phyloP scores from a whole-genome alignment of 2,888 invertebrate species.

The Agriotes lineatus region DNA sequence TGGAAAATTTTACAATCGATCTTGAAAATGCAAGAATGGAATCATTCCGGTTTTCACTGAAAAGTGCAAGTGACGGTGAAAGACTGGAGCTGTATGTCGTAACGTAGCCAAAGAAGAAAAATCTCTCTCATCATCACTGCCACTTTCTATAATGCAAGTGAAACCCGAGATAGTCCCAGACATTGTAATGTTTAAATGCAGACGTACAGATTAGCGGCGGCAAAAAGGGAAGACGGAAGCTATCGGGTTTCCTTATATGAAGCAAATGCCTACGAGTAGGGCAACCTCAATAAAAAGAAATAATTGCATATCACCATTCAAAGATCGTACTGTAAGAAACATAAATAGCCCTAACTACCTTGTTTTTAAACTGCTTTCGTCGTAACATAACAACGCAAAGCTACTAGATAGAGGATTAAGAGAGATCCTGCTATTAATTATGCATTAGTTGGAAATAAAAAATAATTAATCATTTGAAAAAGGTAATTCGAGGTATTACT shows the following conservation, averaged over 20 bases:
- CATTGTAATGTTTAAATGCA: background rate
- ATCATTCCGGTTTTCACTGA: too few species aligned
- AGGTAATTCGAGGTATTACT: too few species aligned
- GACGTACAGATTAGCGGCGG: background rate
- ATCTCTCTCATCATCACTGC: constrained; percentile 22
- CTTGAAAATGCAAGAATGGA: too few species aligned
- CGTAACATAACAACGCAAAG: too few species aligned
- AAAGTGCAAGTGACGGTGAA: constrained; percentile 17
- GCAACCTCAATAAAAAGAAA: background rate
- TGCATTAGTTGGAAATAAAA: too few species aligned
- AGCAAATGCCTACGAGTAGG: background rate
- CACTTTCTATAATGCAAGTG: constrained; percentile 20
- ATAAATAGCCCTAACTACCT: too few species aligned
- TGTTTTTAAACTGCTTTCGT: too few species aligned
- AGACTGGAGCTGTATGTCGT: background rate
- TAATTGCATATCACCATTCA: background rate
- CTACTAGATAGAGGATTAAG: too few species aligned
- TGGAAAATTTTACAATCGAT: too few species aligned
- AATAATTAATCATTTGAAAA: too few species aligned
- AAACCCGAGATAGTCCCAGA: constrained; percentile 1
- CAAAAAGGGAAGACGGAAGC: constrained; percentile 30
- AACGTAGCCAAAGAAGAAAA: constrained; percentile 7
- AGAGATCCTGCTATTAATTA: too few species aligned
- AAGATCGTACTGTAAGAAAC: too few species aligned
- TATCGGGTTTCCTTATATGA: constrained; percentile 10